Conservation (phyloP, 2,113 vertebrate genomes). For the Epinephelus moara region DNA sequence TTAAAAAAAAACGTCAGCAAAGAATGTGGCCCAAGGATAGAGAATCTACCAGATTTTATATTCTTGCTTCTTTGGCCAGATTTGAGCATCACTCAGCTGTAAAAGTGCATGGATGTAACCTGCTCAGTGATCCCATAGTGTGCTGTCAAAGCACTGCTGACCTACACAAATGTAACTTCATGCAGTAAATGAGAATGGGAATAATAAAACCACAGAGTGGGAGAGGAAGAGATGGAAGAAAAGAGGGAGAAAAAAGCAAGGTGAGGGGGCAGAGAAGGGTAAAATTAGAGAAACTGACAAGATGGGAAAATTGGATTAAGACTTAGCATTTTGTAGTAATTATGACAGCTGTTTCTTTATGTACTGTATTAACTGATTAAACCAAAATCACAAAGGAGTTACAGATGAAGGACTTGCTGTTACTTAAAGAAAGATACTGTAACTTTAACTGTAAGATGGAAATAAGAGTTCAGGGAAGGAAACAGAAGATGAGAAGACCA, state of each 20-base stretch:
- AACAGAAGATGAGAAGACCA: not conserved
- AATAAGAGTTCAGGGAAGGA: not conserved
- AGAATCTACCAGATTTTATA: too few species aligned
- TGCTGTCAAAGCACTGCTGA: not conserved
- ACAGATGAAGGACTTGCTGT: constrained; percentile 2
- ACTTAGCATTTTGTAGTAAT: not conserved
- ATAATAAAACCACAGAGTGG: not conserved
- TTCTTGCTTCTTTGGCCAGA: too few species aligned
- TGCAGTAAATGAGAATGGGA: not conserved
- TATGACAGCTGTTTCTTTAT: not conserved
- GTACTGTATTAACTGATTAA: not conserved
- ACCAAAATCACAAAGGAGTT: not conserved
- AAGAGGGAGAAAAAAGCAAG: not conserved
- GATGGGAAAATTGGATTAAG: not conserved
- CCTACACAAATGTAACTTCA: not conserved
- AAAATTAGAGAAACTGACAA: not conserved
- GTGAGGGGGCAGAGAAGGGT: too few species aligned
- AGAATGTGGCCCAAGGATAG: not conserved
- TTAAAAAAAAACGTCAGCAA: not conserved
- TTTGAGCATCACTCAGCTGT: not conserved
- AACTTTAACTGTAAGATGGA: not conserved
- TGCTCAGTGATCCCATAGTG: not conserved
- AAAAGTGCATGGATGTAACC: not conserved
- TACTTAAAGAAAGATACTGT: constrained; percentile 1
- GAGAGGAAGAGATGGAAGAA: not conserved